phyloP scores from a whole-genome alignment of 2,113 vertebrate species.

The Pampusana beccarii region DNA sequence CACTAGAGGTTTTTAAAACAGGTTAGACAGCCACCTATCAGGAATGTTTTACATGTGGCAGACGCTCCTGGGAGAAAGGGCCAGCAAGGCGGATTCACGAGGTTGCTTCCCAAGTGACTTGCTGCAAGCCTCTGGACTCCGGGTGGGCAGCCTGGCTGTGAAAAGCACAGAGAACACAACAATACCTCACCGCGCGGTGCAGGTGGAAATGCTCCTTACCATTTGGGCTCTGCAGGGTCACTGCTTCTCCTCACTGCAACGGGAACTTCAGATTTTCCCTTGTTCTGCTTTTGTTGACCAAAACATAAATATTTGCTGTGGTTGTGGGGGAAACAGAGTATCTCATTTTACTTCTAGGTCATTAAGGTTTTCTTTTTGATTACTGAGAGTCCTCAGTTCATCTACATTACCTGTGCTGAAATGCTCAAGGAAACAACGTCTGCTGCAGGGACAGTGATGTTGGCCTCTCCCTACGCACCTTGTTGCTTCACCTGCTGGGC shows the following conservation, averaged over 20 bases:
- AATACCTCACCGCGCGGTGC: rapidly evolving
- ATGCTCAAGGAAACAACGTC: rapidly evolving
- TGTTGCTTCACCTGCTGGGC: rapidly evolving
- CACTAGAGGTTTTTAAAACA: not conserved
- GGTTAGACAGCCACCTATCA: not conserved
- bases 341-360: not conserved
- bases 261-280: not conserved
- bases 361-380: not conserved
- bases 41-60: not conserved
- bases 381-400: rapidly evolving
- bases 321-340: not conserved
- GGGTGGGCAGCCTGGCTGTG: not conserved
- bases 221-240: not conserved
- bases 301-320: not conserved
- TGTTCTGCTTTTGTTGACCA: no score
- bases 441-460: rapidly evolving
- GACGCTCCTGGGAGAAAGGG: not conserved
- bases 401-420: not conserved
- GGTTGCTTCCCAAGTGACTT: rapidly evolving
- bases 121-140: not conserved
- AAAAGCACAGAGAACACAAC: not conserved
- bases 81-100: rapidly evolving
- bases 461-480: rapidly evolving
- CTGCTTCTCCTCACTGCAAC: rapidly evolving
- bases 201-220: rapidly evolving